A percentile compares a stretch with the other conserved stretches of the same genome.
These are phyloP conservation scores for Zosterops borbonicus DNA, from an alignment of 2,113 vertebrate genomes.

Conservation along the genomic window DNA sequence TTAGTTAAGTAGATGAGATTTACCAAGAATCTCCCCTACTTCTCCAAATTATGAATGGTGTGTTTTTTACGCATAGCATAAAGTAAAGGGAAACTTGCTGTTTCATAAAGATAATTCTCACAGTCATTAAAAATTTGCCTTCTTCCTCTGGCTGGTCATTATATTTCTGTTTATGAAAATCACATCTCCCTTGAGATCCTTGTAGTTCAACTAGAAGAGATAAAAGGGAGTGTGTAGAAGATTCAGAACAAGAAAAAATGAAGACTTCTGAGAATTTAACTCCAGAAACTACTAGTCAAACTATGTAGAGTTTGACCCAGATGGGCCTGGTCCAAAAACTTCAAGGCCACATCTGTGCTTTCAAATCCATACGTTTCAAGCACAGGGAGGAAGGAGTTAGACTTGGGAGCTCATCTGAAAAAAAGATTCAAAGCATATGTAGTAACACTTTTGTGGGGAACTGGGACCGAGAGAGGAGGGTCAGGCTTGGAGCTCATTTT, in stretches of 20 bases:
- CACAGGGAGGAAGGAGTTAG: conserved; percentile 31
- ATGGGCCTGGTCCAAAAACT: conserved; percentile 47
- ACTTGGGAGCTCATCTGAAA: conserved; percentile 56
- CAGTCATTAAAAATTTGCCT: conserved; percentile 54
- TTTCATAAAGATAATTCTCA: conserved; percentile 38
- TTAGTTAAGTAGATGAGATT: background rate
- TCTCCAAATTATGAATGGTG: background rate
- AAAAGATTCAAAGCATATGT: conserved; percentile 54
- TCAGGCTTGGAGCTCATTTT: conserved; percentile 40
- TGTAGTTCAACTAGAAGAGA: conserved; percentile 68
- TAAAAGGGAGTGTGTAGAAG: conserved; percentile 70
- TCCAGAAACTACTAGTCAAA: conserved; percentile 38
- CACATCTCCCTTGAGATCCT: conserved; percentile 67
- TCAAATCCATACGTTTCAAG: conserved; percentile 26
- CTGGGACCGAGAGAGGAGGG: conserved; percentile 9
- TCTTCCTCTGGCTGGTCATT: conserved; percentile 68
- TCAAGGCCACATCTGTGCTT: conserved; percentile 56
- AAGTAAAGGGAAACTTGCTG: background rate
- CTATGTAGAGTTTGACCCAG: conserved; percentile 45
- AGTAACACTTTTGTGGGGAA: conserved; percentile 55
- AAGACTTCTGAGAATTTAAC: conserved; percentile 43
- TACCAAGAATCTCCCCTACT: background rate
- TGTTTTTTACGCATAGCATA: background rate
- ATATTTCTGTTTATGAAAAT: conserved; percentile 76
- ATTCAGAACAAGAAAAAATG: conserved; percentile 46